Evolutionary conservation across 2,113 vertebrate genomes (phyloP).

Genomic region (Delphinapterus leucas): DNA sequence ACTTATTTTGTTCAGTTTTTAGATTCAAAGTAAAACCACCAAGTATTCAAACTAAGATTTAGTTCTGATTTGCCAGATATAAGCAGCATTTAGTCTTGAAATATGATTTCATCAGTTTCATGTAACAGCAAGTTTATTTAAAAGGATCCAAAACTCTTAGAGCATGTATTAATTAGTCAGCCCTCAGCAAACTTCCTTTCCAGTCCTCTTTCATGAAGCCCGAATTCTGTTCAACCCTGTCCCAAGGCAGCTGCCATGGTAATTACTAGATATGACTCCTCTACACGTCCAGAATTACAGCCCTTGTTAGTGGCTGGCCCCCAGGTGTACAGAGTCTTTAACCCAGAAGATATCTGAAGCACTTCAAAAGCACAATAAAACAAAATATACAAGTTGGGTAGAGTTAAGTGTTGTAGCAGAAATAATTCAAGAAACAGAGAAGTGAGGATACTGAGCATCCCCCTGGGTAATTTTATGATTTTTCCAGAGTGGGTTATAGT

Average conservation of each 20-base stretch:
- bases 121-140: slow-evolving; percentile 44
- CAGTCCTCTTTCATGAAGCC: slow-evolving; percentile 47
- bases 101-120: slow-evolving; percentile 5
- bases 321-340: slow-evolving; percentile 45
- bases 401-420: not conserved
- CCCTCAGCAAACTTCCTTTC: slow-evolving; percentile 67
- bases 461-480: not conserved
- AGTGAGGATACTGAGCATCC: not conserved
- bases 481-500: not conserved
- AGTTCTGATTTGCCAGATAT: slow-evolving; percentile 27
- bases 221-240: slow-evolving; percentile 66
- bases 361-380: slow-evolving; percentile 32
- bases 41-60: not conserved
- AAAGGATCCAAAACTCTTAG: slow-evolving; percentile 48
- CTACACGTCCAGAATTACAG: slow-evolving; percentile 69
- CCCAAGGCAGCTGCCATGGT: slow-evolving; percentile 55
- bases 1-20: not conserved
- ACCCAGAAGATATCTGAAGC: slow-evolving; percentile 50
- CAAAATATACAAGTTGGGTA: slow-evolving; percentile 37
- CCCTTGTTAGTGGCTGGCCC: slow-evolving; percentile 40
- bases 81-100: slow-evolving; percentile 29
- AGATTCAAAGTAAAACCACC: slow-evolving; percentile 19
- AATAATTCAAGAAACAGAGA: slow-evolving; percentile 29
- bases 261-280: slow-evolving; percentile 74
- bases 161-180: slow-evolving; percentile 51